A percentile compares a stretch with the other conserved stretches of the same genome.
Conservation (phyloP, 2,113 vertebrate species). For the Clarias macrocephalus region DNA sequence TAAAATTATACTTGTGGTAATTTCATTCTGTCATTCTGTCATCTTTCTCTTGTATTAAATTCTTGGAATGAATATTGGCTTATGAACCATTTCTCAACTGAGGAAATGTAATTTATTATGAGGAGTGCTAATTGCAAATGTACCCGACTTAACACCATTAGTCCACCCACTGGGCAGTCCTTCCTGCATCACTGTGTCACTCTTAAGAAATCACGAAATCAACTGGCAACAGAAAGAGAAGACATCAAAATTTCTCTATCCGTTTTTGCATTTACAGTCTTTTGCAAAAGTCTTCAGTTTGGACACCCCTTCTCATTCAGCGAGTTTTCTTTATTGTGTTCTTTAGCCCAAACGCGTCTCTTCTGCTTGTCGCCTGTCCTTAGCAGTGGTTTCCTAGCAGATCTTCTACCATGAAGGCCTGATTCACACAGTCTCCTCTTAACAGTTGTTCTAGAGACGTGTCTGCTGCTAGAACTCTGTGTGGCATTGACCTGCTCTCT, state of each 20-base stretch:
- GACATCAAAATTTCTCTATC: background rate
- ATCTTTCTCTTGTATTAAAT: background rate
- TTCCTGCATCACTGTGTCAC: background rate
- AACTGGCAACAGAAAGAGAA: background rate
- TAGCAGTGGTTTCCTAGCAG: too few relatives aligned
- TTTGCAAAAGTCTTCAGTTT: background rate
- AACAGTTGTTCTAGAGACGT: too few relatives aligned
- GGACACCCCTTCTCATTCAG: too few relatives aligned
- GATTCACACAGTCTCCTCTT: too few relatives aligned
- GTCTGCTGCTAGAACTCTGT: too few relatives aligned
- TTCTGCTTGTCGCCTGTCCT: too few relatives aligned
- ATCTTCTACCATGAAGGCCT: too few relatives aligned
- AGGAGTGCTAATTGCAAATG: background rate
- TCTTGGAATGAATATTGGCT: background rate
- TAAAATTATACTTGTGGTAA: background rate
- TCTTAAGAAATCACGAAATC: too few relatives aligned
- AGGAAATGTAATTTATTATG: background rate
- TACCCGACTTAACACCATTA: background rate
- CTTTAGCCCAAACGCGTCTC: too few relatives aligned
- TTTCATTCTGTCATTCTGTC: background rate
- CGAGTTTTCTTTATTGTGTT: too few relatives aligned
- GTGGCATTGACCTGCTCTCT: too few relatives aligned
- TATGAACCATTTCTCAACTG: background rate
- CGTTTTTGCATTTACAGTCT: background rate
- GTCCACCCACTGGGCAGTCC: background rate